A percentile compares a stretch with the other conserved stretches of the same genome.
Evolutionary conservation across 2,888 invertebrate species (phyloP).

Genomic region (Parnassius mnemosyne): DNA sequence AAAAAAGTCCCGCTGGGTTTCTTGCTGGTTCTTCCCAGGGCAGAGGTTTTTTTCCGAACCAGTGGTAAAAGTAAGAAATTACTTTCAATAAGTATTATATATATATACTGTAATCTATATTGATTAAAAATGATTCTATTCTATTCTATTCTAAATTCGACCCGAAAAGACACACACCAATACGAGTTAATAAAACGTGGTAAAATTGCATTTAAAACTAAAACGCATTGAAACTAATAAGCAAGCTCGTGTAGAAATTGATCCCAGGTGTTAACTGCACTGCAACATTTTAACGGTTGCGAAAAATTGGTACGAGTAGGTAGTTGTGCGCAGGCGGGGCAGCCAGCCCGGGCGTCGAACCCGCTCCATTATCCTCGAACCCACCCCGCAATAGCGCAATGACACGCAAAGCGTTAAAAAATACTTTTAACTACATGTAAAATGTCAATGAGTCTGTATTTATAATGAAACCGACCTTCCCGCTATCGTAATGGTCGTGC

Average conservation of each 20-base stretch:
- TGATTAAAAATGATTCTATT: no score
- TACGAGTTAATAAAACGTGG: no score
- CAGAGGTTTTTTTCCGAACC: no score
- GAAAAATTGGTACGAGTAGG: background rate
- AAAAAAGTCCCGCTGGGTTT: no score
- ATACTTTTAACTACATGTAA: conserved; percentile 24
- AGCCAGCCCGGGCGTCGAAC: conserved; percentile 31
- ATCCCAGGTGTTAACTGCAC: background rate
- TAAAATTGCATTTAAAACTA: background rate
- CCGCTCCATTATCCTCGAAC: conserved; percentile 22
- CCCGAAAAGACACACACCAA: no score
- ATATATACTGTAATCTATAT: no score
- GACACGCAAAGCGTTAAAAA: conserved; percentile 30
- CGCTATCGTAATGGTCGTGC: background rate
- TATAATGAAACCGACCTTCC: conserved; percentile 21
- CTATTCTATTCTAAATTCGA: no score
- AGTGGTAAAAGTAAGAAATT: no score
- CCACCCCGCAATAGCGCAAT: conserved; percentile 23
- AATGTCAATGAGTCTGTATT: conserved; percentile 27
- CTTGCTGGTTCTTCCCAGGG: no score
- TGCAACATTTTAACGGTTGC: background rate
- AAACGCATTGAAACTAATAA: no score
- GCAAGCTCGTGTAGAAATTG: background rate
- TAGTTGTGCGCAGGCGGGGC: conserved; percentile 7
- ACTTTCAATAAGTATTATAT: no score